These are phyloP conservation scores for Halictus rubicundus DNA, from an alignment of 1,140 invertebrate species.

Conservation along the genomic window DNA sequence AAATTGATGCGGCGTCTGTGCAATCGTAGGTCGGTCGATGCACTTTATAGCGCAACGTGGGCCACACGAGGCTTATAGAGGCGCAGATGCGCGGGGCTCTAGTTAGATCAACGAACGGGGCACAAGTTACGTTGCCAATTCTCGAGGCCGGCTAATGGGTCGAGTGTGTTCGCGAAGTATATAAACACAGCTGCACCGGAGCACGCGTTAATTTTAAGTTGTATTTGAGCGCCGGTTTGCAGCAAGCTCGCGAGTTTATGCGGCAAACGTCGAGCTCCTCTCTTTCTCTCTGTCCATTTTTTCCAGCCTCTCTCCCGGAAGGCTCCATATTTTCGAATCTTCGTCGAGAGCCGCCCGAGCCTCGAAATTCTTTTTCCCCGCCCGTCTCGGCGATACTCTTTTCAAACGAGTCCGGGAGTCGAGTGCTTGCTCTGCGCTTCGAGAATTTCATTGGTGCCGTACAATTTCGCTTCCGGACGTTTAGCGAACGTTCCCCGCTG, in stretches of 20 bases:
- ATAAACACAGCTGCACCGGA: slow-evolving; percentile 43
- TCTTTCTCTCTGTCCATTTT: slow-evolving; percentile 13
- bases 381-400: not conserved
- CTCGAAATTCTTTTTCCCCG: not conserved
- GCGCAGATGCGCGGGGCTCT: not conserved
- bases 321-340: not conserved
- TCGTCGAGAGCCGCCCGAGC: not conserved
- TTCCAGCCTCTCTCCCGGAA: not conserved
- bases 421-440: not conserved
- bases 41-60: not conserved
- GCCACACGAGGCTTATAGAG: not conserved
- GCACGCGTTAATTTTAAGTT: slow-evolving; percentile 34
- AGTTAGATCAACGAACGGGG: slow-evolving; percentile 1
- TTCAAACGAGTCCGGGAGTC: not conserved
- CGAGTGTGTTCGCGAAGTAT: slow-evolving; percentile 58
- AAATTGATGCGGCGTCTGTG: no score
- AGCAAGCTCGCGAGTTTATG: slow-evolving; percentile 25
- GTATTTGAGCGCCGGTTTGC: slow-evolving; percentile 25
- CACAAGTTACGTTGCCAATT: slow-evolving; percentile 53
- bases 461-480: not conserved
- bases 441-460: not conserved
- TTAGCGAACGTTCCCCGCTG: not conserved
- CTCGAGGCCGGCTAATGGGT: slow-evolving; percentile 51
- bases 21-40: no score
- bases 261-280: not conserved